Conservation (phyloP, 2,797 vertebrate genomes). For the Tapera naevia region DNA sequence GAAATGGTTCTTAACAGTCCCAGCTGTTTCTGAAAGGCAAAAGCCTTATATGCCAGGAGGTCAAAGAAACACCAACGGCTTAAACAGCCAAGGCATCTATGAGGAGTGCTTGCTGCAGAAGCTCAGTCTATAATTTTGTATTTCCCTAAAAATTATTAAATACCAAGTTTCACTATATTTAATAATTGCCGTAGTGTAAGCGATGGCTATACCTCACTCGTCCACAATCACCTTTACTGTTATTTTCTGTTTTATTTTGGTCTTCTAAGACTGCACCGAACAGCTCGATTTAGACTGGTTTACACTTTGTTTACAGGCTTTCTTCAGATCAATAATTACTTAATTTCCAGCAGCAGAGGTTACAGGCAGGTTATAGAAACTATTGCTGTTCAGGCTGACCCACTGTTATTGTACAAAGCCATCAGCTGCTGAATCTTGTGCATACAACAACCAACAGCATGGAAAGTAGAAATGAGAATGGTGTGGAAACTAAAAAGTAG, state of each 20-base stretch:
- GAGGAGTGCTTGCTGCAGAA: not conserved
- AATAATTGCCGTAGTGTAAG: rapidly evolving
- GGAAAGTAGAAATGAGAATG: rapidly evolving
- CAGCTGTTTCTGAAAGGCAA: conserved; percentile 87
- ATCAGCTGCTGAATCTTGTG: not conserved
- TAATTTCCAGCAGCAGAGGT: not conserved
- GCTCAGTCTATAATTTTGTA: not conserved
- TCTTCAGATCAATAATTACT: not conserved
- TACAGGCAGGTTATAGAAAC: not conserved
- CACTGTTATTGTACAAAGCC: rapidly evolving
- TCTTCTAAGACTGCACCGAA: not conserved
- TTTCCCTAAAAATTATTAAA: not conserved
- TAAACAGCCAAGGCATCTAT: not conserved
- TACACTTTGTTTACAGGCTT: not conserved
- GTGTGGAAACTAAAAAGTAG: not conserved
- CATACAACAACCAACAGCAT: rapidly evolving
- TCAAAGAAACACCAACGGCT: conserved; percentile 40
- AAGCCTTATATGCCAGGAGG: conserved; percentile 35
- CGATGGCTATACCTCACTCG: not conserved
- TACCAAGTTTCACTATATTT: rapidly evolving
- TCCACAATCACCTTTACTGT: not conserved
- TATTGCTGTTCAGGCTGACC: not conserved
- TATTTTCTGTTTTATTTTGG: not conserved
- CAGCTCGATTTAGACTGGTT: not conserved
- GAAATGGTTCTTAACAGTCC: conserved; percentile 85